Percentiles rank a stretch among this genome's conserved stretches.
These are phyloP conservation scores for Fragum sueziense DNA, from an alignment of 2,888 invertebrate species.

Conservation along the genomic window DNA sequence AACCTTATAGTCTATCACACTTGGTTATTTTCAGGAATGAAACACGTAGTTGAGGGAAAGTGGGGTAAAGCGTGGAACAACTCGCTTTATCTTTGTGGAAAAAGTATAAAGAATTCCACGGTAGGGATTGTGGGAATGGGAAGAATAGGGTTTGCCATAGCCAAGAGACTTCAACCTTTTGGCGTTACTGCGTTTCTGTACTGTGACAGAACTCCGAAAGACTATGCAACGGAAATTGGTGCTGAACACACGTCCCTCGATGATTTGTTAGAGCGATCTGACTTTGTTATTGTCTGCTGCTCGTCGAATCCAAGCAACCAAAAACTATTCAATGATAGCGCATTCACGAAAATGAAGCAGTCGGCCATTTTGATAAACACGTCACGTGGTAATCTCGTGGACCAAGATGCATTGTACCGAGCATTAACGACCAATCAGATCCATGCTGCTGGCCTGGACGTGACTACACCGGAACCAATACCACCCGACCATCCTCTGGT, in stretches of 20 bases:
- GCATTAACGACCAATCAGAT: conserved; percentile 89
- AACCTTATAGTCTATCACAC: no score
- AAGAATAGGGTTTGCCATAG: conserved; percentile 87
- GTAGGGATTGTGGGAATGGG: conserved; percentile 84
- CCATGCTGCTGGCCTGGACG: conserved; percentile 93
- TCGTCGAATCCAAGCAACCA: conserved; percentile 88
- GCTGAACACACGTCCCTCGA: conserved; percentile 89
- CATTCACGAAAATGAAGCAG: conserved; percentile 93
- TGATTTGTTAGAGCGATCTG: conserved; percentile 88
- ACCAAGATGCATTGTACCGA: conserved; percentile 90
- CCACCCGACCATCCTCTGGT: conserved; percentile 90
- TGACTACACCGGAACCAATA: conserved; percentile 94
- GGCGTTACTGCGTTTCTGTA: conserved; percentile 89
- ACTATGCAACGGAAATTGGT: conserved; percentile 84
- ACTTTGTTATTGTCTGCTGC: conserved; percentile 92
- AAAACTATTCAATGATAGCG: conserved; percentile 89
- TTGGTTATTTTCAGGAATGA: conserved; percentile 63
- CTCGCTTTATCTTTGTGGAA: conserved; percentile 95
- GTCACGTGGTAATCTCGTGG: conserved; percentile 86
- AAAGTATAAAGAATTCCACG: conserved; percentile 89
- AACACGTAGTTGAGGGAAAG: conserved; percentile 85
- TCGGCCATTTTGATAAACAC: conserved; percentile 93
- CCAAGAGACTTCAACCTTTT: conserved; percentile 89
- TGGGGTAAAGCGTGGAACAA: conserved; percentile 90
- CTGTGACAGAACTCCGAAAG: conserved; percentile 87